Conservation (phyloP, 2,888 invertebrate species). For the Drosophila seclusa region DNA sequence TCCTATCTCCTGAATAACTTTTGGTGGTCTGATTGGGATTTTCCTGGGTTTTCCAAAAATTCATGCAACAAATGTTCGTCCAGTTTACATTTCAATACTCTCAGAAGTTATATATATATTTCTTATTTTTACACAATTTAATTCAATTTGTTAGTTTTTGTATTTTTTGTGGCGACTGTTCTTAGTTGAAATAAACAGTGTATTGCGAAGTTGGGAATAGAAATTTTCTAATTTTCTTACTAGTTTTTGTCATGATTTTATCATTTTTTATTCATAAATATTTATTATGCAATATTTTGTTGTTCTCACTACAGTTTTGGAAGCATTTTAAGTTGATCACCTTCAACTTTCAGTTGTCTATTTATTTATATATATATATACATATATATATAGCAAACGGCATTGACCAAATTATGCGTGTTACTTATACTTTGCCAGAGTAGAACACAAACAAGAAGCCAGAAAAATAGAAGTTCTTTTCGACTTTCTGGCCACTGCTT, state of each 20-base stretch:
- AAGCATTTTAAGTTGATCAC: constrained; percentile 18
- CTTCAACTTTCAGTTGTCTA: background rate
- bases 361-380: no score
- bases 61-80: background rate
- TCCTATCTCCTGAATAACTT: background rate
- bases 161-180: background rate
- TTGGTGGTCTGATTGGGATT: background rate
- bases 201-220: background rate
- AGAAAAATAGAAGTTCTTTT: constrained; percentile 1
- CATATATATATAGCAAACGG: constrained; percentile 12
- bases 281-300: background rate
- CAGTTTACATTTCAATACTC: background rate
- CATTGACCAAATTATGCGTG: constrained; percentile 66
- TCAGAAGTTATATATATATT: background rate
- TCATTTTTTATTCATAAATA: background rate
- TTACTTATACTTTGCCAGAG: constrained; percentile 40
- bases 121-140: background rate
- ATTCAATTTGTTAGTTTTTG: background rate
- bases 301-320: background rate
- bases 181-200: background rate
- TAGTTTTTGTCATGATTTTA: background rate
- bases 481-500: constrained; percentile 14
- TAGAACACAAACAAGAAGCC: constrained; percentile 20
- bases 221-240: background rate
- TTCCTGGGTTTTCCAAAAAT: background rate